Conservation (phyloP, 2,888 invertebrate genomes). For the Podabrus alpinus region DNA sequence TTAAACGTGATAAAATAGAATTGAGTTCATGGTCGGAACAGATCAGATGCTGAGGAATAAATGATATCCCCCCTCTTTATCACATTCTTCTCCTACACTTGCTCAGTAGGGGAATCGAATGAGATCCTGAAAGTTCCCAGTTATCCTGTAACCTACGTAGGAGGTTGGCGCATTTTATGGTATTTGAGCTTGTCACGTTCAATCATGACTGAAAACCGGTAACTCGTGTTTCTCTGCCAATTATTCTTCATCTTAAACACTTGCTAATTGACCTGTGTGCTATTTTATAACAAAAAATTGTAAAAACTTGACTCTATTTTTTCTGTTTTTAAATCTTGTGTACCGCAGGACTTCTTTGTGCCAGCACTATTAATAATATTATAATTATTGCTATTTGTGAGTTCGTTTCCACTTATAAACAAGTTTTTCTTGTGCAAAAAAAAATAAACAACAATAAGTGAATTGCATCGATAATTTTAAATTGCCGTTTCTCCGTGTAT, state of each 20-base stretch:
- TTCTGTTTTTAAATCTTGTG: neutral
- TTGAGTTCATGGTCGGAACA: constrained; percentile 46
- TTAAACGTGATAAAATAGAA: constrained; percentile 11
- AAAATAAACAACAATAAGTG: constrained; percentile 9
- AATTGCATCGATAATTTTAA: constrained; percentile 3
- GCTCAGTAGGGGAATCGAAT: constrained; percentile 46
- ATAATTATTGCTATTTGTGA: neutral
- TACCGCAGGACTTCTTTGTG: neutral
- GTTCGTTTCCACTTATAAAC: neutral
- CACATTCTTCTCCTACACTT: constrained; percentile 39
- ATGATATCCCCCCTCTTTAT: constrained; percentile 47
- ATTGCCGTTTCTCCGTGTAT: constrained; percentile 2
- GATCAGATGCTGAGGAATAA: constrained; percentile 53
- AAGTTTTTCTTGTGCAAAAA: neutral
- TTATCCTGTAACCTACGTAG: constrained; percentile 34
- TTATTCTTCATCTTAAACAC: constrained; percentile 1
- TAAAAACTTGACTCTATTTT: neutral
- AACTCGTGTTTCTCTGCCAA: constrained; percentile 2
- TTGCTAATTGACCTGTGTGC: neutral
- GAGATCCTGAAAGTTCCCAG: constrained; percentile 47
- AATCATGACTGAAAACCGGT: constrained; percentile 23
- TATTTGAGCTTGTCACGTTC: constrained; percentile 5
- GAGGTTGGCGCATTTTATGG: constrained; percentile 7
- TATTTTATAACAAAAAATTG: neutral
- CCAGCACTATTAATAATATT: neutral